Evolutionary conservation across 2,888 invertebrate species (phyloP), one percentile per base, ranked within the genome.

Genomic region (Teleiodes luculella): DNA sequence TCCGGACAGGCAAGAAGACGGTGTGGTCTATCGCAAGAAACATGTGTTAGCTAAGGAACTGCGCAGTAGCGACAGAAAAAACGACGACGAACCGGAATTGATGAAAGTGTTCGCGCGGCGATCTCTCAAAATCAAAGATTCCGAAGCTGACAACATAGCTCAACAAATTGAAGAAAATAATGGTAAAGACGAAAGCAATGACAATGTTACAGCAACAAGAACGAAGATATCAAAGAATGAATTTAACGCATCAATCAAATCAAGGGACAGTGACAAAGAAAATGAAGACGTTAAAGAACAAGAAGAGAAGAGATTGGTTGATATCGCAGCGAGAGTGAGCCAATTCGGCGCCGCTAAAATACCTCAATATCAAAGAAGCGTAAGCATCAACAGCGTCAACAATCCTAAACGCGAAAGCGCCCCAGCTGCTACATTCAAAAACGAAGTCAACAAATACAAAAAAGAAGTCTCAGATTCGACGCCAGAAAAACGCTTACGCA

Each of bases 41-140:
- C 90, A 91, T 0, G 70, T 89, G 1, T 52, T 76, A n/a, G 71
- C 80, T 8, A 83, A 77, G 65, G 87, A 88, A 60, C 68, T 79
- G 54, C 83, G 81, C 55, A 58, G 78, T 28, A 57, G 78, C 28
- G 83, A 83, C 41, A 82, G 74, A 49, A 91, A 86, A 64, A 91
- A 91, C 53, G 94, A 95, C 55, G 93, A 94, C 33, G 94, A 95
- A 73, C 95, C 95, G 0, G 95, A 95, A 78, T 74, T 95, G 7
- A 93, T 95, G 92, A 95, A 95, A 80, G 95, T 95, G 0, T 95
- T 95, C 72, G 95, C 95, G 0, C 86, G 95, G 41, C 84, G 95
- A 55, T 95, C 95, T n/a, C 82, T 95, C 0, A 95, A 95, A 81
- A 85, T 95, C n/a, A 94, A 94, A 82, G 95, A 95, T 65, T 83